Evolutionary conservation across 2,797 vertebrate genomes (phyloP), one percentile per base, ranked within the genome.

Genomic region (Chelon auratus): DNA sequence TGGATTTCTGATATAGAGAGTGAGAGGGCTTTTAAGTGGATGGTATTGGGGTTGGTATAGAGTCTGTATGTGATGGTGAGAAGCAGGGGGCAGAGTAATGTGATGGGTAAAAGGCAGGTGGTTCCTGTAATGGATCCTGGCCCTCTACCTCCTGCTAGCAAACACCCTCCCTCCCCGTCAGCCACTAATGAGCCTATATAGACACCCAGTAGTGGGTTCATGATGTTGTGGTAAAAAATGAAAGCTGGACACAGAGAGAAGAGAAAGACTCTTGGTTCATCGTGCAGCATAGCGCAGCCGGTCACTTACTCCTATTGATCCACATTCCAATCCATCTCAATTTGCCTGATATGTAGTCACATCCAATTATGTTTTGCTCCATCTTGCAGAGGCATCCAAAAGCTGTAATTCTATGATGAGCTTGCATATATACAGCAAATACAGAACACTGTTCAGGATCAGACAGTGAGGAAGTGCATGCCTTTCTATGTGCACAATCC

Each of bases 21-120:
- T 81, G 85, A 85, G 84, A 85, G 80, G 78, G 91, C 90, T 92
- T 92, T 93, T 94, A 94, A 93, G 86, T 87, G 88, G 86, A 88
- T 81, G 85, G 71, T 84, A 77, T 80, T 87, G 86, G 86, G 87
- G 89, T 78, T 83, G 78, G 68, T 85, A 85, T 84, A 62, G 59
- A 83, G 75, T 62, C 76, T 83, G 81, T 77, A 72, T 72, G 84
- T 75, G 82, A 33, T 33, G 68, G 77, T 24, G 68, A 64, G 71
- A 79, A 72, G 75, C 72, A 68, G 64, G 73, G 78, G 77, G 77
- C 58, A 71, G 72, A 68, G 72, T 76, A 75, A 82, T 81, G 84
- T 77, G 82, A 82, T 87, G 78, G 67, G 76, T 53, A 72, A 72
- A 75, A 73, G 80, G 78, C 78, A 88, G 90, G 88, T 89, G 84